Evolutionary conservation across 1,140 invertebrate species (phyloP).

Genomic region (Armadillidium nasatum): DNA sequence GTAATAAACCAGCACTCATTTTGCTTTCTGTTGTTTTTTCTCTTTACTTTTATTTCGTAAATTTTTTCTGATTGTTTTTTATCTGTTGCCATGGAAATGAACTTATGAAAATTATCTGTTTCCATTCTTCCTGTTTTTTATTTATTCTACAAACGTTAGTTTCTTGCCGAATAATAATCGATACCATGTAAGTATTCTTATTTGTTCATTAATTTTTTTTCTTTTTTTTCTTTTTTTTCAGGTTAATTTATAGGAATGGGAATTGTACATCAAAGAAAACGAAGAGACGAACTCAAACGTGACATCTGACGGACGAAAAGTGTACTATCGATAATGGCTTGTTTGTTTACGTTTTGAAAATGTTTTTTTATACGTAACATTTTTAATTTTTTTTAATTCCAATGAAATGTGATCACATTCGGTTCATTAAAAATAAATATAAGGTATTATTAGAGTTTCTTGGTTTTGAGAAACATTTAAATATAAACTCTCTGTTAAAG

Average conservation of each 20-base stretch:
- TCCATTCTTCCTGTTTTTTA: too few relatives aligned
- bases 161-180: neutral
- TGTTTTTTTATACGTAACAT: slow-evolving; percentile 8
- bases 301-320: slow-evolving; percentile 34
- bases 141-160: too few relatives aligned
- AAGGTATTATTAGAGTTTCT: neutral
- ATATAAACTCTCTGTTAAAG: neutral
- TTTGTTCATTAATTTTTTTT: slow-evolving; percentile 6
- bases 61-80: neutral
- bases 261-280: slow-evolving; percentile 29
- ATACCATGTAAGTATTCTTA: neutral
- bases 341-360: slow-evolving; percentile 42
- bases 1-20: slow-evolving; percentile 7
- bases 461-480: neutral
- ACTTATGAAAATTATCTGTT: too few relatives aligned
- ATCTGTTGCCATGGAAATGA: slow-evolving; percentile 3
- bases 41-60: neutral
- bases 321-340: slow-evolving; percentile 39
- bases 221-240: neutral
- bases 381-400: slow-evolving; percentile 17
- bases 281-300: slow-evolving; percentile 21
- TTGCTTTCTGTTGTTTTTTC: neutral
- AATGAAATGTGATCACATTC: slow-evolving; percentile 7
- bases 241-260: neutral
- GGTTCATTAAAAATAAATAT: neutral